Evolutionary conservation across 30 jellyfish, hydroid and myxozoan genomes (phyloP), one percentile per base, ranked within the genome.

Genomic region (Aurelia aurita): DNA sequence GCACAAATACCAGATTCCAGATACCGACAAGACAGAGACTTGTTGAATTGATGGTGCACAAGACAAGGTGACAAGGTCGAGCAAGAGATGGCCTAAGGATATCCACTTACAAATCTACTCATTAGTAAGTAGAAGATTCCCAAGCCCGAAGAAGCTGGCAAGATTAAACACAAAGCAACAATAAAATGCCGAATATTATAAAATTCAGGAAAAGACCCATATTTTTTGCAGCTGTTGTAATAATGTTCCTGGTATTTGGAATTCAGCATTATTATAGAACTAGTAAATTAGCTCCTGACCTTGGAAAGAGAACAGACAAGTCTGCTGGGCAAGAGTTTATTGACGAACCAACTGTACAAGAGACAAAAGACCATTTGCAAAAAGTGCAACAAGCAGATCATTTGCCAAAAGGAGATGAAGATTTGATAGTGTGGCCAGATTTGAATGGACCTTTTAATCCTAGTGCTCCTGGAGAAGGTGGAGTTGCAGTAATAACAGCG

Each of bases 391-490:
- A 39, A 39, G 51, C 9, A 39, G 15, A 9, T 15, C 51, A 39
- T 8, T 39, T 39, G 51, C 51, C 51, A 39, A 39, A 39, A 15
- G 51, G 51, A 39, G 9, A 39, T 39, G 51, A 39, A 39, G 74
- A 57, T 43, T 58, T 55, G 16, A 29, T 19, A 14, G 28, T 35
- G 4, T 93, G 98, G 98, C 96, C 96, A 20, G 98, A 93, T 19
- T 71, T 88, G 25, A 81, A 83, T 39, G 91, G 92, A 3, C 70
- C 70, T 0, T 60, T 75, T 66, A 58, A 83, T 53, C 88, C 72
- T 10, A 72, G 79, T 68, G 95, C 76, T 49, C 97, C 97, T 11
- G 99, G 99, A 13, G 99, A 94, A 79, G 86, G 80, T 13, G 99
- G 99, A 21, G 60, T 79, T 13, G 92, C 97, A 14, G 92, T 89